Percentiles rank a stretch among this genome's conserved stretches.
Conservation (phyloP, 2,888 invertebrate species). For the Pachymerium ferrugineum region DNA sequence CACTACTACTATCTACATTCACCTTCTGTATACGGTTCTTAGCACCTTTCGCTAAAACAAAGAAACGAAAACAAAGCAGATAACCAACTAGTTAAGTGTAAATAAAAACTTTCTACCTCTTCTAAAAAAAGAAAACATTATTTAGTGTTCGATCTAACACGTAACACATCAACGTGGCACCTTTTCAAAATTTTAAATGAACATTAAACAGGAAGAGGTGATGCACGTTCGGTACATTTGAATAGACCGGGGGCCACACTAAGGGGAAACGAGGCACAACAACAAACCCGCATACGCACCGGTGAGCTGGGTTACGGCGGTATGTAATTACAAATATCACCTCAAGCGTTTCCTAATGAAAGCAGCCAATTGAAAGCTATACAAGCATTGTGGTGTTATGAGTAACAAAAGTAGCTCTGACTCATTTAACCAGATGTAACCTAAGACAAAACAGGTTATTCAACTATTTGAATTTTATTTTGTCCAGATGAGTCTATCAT, state of each 20-base stretch:
- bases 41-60: not conserved
- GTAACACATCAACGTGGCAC: not conserved
- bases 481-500: too few relatives aligned
- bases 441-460: not conserved
- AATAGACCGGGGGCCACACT: not conserved
- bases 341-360: not conserved
- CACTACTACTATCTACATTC: not conserved
- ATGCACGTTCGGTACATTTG: conserved; percentile 18
- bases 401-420: not conserved
- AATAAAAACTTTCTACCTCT: not conserved
- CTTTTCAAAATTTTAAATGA: not conserved
- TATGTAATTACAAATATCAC: not conserved
- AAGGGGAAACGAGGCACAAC: not conserved
- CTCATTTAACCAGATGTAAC: not conserved
- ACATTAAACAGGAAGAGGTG: conserved; percentile 24
- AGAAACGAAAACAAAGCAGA: not conserved
- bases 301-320: not conserved
- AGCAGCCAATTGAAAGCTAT: not conserved
- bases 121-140: not conserved
- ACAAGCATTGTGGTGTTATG: not conserved
- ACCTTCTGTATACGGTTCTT: not conserved
- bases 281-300: not conserved
- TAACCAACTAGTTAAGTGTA: not conserved
- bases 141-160: not conserved
- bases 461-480: not conserved